These are phyloP conservation scores for Hydra vulgaris DNA, from an alignment of 30 jellyfish, hydroid and myxozoan species.

Conservation along the genomic window DNA sequence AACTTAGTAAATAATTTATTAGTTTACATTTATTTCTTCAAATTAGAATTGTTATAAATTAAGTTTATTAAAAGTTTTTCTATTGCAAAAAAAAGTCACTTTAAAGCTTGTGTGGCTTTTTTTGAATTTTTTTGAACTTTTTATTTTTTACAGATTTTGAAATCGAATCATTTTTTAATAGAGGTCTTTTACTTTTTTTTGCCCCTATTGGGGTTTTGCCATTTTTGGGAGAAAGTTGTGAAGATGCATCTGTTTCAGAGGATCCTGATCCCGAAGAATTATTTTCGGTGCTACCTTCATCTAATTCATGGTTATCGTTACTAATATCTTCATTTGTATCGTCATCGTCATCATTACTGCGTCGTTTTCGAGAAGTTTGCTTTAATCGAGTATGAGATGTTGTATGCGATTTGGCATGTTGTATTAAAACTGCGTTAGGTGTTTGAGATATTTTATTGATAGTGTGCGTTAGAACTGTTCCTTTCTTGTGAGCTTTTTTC, in stretches of 20 bases:
- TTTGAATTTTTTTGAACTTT: too few species aligned
- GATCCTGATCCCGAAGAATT: background rate
- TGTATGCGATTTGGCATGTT: slow-evolving; percentile 81
- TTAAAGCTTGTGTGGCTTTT: background rate
- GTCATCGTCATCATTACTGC: slow-evolving; percentile 34
- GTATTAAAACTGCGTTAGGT: slow-evolving; percentile 77
- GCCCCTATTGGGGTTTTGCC: background rate
- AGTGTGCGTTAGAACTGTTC: slow-evolving; percentile 75
- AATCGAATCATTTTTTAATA: background rate
- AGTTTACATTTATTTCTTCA: background rate
- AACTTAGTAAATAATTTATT: background rate
- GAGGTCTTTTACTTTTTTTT: background rate
- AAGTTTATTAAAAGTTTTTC: background rate
- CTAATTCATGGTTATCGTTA: slow-evolving; percentile 40
- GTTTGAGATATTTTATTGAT: slow-evolving; percentile 76
- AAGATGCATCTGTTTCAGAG: background rate
- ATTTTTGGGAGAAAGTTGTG: background rate
- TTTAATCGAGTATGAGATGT: slow-evolving; percentile 62
- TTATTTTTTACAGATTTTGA: background rate
- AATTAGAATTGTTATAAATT: too few species aligned
- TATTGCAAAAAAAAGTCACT: background rate
- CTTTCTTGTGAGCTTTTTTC: slow-evolving; percentile 62
- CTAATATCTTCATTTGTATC: slow-evolving; percentile 5
- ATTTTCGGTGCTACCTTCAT: slow-evolving; percentile 15
- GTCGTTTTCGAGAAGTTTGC: slow-evolving; percentile 38